Conservation (phyloP, 2,113 vertebrate species). For the Neopipo cinnamomea region DNA sequence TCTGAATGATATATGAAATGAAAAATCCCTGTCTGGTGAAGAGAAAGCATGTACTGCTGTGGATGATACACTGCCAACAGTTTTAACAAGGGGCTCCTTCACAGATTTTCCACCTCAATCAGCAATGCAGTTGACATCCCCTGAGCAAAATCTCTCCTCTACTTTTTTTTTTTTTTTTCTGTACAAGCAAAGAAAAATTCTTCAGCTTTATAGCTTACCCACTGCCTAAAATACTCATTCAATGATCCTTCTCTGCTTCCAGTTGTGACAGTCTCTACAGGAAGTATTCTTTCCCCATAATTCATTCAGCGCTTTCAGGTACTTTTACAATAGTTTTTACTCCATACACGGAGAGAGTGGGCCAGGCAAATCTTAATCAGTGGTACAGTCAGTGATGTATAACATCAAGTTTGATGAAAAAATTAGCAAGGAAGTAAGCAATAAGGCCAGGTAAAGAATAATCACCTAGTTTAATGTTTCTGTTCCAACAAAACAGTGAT, state of each 20-base stretch:
- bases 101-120: constrained; percentile 55
- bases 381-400: neutral
- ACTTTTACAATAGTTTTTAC: neutral
- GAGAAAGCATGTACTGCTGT: neutral
- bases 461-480: neutral
- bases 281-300: neutral
- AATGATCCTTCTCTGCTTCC: neutral
- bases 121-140: constrained; percentile 38
- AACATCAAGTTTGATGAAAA: neutral
- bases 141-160: neutral
- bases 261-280: neutral
- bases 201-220: neutral
- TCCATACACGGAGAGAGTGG: neutral
- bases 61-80: constrained; percentile 31
- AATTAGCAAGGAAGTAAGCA: neutral
- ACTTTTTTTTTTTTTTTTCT: neutral
- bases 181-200: neutral
- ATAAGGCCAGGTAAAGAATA: neutral
- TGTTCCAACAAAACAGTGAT: neutral
- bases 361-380: neutral
- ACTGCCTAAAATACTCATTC: neutral
- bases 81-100: constrained; percentile 35
- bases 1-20: constrained; percentile 44
- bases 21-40: constrained; percentile 30
- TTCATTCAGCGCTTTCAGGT: neutral